Conservation (phyloP, 2,113 vertebrate species). For the Toxostoma redivivum region DNA sequence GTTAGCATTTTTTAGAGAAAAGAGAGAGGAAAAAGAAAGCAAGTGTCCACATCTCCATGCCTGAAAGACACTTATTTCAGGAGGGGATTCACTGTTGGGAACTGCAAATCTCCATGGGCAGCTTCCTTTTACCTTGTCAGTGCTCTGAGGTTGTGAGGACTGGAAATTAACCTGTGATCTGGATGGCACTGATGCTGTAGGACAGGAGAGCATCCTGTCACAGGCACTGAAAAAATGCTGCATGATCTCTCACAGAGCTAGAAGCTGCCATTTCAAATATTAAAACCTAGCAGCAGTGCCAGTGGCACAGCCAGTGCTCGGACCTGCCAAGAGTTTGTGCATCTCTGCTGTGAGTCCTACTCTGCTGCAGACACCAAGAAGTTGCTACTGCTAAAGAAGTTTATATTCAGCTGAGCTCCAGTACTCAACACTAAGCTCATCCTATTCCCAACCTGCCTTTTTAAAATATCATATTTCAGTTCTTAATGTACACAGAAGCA, state of each 20-base stretch:
- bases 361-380: neutral
- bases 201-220: neutral
- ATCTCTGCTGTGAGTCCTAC: neutral
- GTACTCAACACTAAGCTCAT: neutral
- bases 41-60: neutral
- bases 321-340: neutral
- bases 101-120: neutral
- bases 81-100: neutral
- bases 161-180: neutral
- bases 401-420: neutral
- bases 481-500: neutral
- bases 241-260: neutral
- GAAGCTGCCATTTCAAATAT: neutral
- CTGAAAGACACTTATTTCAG: neutral
- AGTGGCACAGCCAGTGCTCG: accelerated
- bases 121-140: neutral
- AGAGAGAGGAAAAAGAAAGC: accelerated
- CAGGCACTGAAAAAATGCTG: neutral
- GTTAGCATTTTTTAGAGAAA: neutral
- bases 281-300: neutral
- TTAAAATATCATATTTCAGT: neutral
- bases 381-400: neutral
- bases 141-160: neutral
- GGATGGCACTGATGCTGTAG: neutral
- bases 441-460: neutral